Evolutionary conservation across 2,113 vertebrate genomes (phyloP), one percentile per base, ranked within the genome.

Genomic region (Corapipo altera): DNA sequence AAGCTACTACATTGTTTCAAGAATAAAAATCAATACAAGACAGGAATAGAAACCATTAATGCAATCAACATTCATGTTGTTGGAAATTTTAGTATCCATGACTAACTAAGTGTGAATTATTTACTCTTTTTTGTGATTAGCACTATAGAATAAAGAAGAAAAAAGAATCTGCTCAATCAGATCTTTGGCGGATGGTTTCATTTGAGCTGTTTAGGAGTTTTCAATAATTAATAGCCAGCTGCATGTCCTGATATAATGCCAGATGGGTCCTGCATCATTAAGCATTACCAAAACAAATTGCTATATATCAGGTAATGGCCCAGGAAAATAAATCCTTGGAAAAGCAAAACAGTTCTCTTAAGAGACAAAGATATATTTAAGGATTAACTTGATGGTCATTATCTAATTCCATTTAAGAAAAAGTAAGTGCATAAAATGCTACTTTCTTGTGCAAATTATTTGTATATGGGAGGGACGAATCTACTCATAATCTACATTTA

Each of bases 141-240:
- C 41, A 51, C 51, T 96, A 81, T 27, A 67, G 67, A 91, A 96
- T 30, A 71, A 81, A 90, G 26, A 80, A 70, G n/a, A 67, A 96
- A 93, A 96, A 95, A 69, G 41, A 85, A 96, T 95, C 65, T 94
- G 88, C 96, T 97, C 91, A 97, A 95, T 97, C 87, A 96, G 75
- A 89, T 89, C 49, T 57, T 88, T 82, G 75, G 79, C 48, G 37
- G 93, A 94, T 91, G 80, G 58, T 92, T 96, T 94, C 46, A 19
- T 92, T 93, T 84, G 85, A 97, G 75, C 74, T 86, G 74, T 87
- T 86, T 64, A 90, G 64, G 88, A 85, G 83, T 96, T 97, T 95
- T 96, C 94, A 97, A 94, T 95, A 97, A 97, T 98, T 97, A 98
- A 97, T 96, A 97, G 95, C 89, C 96, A 97, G 97, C 95, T 97